These are phyloP conservation scores for Coturnix japonica DNA, from an alignment of 2,113 vertebrate species.

Conservation along the genomic window DNA sequence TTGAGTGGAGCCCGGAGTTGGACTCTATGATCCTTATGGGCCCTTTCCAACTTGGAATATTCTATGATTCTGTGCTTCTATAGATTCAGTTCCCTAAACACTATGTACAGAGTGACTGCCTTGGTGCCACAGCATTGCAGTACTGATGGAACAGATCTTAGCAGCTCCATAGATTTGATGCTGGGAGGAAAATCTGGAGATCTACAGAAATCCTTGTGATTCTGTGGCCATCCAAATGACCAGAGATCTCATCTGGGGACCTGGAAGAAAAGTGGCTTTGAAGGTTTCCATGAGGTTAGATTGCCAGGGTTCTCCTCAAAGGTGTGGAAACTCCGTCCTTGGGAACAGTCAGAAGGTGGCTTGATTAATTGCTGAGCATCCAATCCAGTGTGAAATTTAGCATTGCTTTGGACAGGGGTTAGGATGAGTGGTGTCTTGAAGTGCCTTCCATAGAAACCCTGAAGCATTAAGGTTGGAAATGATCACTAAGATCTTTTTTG, in stretches of 20 bases:
- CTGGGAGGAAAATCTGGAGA: not conserved
- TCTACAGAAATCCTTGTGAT: not conserved
- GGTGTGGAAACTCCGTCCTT: not conserved
- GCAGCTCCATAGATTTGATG: not conserved
- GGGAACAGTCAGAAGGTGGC: not conserved
- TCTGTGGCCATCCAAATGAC: no score
- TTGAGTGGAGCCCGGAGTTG: no score
- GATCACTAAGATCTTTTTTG: no score
- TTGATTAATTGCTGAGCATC: not conserved
- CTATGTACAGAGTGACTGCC: not conserved
- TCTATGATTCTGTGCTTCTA: no score
- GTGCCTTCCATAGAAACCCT: not conserved
- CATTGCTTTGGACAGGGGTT: not conserved
- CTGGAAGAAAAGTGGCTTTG: not conserved
- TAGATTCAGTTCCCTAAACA: rapidly evolving
- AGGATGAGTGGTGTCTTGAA: not conserved
- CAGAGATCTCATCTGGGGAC: not conserved
- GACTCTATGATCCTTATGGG: no score
- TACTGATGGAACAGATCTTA: rapidly evolving
- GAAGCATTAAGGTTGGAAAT: no score
- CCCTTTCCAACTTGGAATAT: no score
- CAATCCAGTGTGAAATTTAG: not conserved
- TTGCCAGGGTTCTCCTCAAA: not conserved
- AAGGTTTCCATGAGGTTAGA: not conserved
- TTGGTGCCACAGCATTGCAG: not conserved